These are phyloP conservation scores for Crocallis elinguaria DNA, from an alignment of 2,888 invertebrate species.

Conservation along the genomic window DNA sequence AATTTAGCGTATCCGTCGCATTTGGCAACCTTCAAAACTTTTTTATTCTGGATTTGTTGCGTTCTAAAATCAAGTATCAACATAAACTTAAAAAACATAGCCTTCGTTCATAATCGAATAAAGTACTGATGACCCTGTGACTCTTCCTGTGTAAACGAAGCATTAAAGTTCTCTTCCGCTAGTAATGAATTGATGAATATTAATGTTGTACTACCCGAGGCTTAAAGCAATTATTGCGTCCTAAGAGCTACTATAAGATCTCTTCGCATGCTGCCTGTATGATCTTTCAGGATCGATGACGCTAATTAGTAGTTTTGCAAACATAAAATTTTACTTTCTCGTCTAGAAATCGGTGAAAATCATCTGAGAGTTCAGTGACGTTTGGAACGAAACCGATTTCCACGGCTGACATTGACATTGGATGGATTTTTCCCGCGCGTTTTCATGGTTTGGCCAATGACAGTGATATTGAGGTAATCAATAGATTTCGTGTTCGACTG, in stretches of 20 bases:
- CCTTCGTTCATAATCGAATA: background rate
- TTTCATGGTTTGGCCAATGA: constrained; percentile 3
- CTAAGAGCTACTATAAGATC: no score
- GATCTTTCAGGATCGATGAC: no score
- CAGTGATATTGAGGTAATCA: constrained; percentile 8
- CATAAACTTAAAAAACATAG: background rate
- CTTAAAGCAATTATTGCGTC: no score
- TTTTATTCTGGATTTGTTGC: no score
- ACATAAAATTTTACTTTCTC: background rate
- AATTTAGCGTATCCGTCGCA: no score
- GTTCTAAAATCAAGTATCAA: no score
- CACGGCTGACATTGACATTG: constrained; percentile 26
- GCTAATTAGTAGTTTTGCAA: no score
- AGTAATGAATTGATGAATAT: background rate
- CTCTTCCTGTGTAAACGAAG: background rate
- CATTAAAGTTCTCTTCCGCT: background rate
- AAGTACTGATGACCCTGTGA: background rate
- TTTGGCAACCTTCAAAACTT: no score
- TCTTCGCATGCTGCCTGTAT: no score
- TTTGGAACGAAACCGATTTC: constrained; percentile 16
- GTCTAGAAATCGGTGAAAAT: constrained; percentile 16
- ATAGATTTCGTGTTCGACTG: background rate
- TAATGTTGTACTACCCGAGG: no score
- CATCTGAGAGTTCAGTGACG: constrained; percentile 1
- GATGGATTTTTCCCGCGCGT: constrained; percentile 5